Percentiles rank a stretch among this genome's conserved stretches.
Evolutionary conservation across 2,113 vertebrate genomes (phyloP).

Genomic region (Scortum barcoo): DNA sequence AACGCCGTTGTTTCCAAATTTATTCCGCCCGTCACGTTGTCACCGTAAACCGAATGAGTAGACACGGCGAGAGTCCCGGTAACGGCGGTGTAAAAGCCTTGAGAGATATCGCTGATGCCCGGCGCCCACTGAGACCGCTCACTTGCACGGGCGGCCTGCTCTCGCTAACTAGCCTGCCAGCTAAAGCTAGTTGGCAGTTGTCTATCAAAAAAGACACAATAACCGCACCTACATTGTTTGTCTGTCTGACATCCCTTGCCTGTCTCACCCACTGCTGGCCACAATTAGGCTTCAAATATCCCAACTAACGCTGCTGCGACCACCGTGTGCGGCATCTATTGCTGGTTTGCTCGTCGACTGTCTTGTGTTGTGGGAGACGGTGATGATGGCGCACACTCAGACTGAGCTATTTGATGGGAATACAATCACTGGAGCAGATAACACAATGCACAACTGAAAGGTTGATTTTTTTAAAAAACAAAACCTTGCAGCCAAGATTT

Average conservation of each 20-base stretch:
- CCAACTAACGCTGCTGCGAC: conserved; percentile 19
- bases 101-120: conserved; percentile 69
- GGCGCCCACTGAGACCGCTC: conserved; percentile 75
- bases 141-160: conserved; percentile 77
- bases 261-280: conserved; percentile 28
- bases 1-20: conserved; percentile 67
- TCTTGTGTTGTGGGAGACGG: conserved; percentile 80
- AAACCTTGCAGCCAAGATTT: not conserved
- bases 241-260: conserved; percentile 39
- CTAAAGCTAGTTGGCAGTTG: conserved; percentile 79
- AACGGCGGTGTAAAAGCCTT: conserved; percentile 32
- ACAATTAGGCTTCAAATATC: conserved; percentile 19
- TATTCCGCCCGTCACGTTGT: conserved; percentile 55
- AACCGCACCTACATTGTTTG: conserved; percentile 61
- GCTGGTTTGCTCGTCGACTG: conserved; percentile 76
- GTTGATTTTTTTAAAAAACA: not conserved
- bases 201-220: conserved; percentile 78
- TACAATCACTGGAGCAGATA: conserved; percentile 39
- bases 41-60: conserved; percentile 39
- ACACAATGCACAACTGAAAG: conserved; percentile 6
- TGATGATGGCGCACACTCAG: conserved; percentile 83
- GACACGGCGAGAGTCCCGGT: conserved; percentile 38
- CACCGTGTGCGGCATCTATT: conserved; percentile 47
- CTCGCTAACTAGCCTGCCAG: conserved; percentile 74
- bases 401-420: conserved; percentile 67